Conservation (phyloP, 2,888 invertebrate genomes). For the Campoplex capitator region DNA sequence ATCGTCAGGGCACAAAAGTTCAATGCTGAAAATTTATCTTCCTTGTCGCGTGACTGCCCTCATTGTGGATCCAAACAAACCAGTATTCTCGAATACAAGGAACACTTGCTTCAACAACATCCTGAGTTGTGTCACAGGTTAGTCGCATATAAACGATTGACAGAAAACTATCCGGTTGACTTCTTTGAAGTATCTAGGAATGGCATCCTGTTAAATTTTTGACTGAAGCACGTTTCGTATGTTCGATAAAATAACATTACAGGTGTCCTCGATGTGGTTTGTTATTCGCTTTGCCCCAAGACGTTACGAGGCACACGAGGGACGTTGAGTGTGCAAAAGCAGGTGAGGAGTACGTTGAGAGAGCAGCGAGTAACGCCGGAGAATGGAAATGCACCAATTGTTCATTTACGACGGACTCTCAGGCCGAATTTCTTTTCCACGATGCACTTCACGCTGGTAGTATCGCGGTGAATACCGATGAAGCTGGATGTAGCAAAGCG, state of each 20-base stretch:
- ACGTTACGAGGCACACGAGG: conserved; percentile 90
- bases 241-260: conserved; percentile 74
- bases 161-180: not conserved
- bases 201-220: not conserved
- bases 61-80: conserved; percentile 87
- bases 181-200: not conserved
- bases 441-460: conserved; percentile 88
- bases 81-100: conserved; percentile 87
- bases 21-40: conserved; percentile 67
- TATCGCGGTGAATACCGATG: conserved; percentile 77
- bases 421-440: conserved; percentile 91
- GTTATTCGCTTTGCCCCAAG: conserved; percentile 90
- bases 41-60: conserved; percentile 86
- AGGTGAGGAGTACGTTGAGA: conserved; percentile 38
- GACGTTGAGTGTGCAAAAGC: conserved; percentile 85
- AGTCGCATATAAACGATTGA: not conserved
- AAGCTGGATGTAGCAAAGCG: conserved; percentile 76
- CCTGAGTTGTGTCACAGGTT: conserved; percentile 88
- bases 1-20: conserved; percentile 85
- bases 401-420: conserved; percentile 87
- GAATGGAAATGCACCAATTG: conserved; percentile 88
- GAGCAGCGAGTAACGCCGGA: conserved; percentile 47
- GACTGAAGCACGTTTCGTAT: not conserved
- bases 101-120: conserved; percentile 88
- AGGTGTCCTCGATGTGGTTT: conserved; percentile 91